phyloP scores from a whole-genome alignment of 2,113 vertebrate genomes.

The Boleophthalmus pectinirostris region DNA sequence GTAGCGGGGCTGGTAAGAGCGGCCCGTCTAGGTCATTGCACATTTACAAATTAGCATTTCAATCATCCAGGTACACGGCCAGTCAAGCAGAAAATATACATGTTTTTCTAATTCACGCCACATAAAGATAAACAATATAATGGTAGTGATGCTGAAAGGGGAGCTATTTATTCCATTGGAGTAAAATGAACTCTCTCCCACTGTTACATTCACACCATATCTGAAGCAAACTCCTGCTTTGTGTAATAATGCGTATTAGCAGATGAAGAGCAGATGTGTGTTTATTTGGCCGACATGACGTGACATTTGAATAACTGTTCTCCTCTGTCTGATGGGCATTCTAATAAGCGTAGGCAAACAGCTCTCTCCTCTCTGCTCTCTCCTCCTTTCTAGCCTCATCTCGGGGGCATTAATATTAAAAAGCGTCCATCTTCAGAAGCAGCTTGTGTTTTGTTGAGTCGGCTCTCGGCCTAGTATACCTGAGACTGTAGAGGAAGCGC shows the following conservation, averaged over 20 bases:
- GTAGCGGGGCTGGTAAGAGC: slow-evolving; percentile 47
- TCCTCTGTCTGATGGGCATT: slow-evolving; percentile 68
- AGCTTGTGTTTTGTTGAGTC: slow-evolving; percentile 46
- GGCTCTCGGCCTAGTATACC: slow-evolving; percentile 46
- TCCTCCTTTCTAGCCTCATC: slow-evolving; percentile 47
- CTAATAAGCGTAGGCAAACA: slow-evolving; percentile 74
- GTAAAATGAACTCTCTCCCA: slow-evolving; percentile 22
- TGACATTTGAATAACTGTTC: slow-evolving; percentile 73
- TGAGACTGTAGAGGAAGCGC: slow-evolving; percentile 43
- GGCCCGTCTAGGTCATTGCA: slow-evolving; percentile 76
- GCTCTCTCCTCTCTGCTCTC: slow-evolving; percentile 41
- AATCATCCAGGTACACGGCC: slow-evolving; percentile 74
- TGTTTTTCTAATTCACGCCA: slow-evolving; percentile 65
- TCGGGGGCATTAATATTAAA: slow-evolving; percentile 73
- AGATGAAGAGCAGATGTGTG: slow-evolving; percentile 65
- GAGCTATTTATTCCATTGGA: slow-evolving; percentile 15
- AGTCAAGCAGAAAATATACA: slow-evolving; percentile 71
- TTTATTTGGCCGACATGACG: slow-evolving; percentile 74
- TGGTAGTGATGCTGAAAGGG: slow-evolving; percentile 26
- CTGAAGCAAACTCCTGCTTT: slow-evolving; percentile 46
- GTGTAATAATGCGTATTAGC: slow-evolving; percentile 72
- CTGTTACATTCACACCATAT: slow-evolving; percentile 27
- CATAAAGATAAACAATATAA: slow-evolving; percentile 69
- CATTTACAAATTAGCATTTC: slow-evolving; percentile 83
- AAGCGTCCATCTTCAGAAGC: slow-evolving; percentile 63